Percentiles rank a stretch among this genome's conserved stretches.
Conservation (phyloP, 2,797 vertebrate genomes). For the Oophaga sylvatica region DNA sequence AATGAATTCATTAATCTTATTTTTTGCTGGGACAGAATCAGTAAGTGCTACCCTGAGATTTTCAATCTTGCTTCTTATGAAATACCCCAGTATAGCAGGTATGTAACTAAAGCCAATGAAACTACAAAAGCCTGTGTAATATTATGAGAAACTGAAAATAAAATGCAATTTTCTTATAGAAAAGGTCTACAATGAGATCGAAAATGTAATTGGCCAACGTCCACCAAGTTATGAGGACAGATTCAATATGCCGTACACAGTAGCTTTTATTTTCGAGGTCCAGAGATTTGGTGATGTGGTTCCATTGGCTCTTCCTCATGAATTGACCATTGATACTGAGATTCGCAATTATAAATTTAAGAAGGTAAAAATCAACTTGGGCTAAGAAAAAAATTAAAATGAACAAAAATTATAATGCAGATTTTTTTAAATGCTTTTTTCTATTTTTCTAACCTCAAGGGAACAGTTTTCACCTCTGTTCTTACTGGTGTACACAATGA, state of each 20-base stretch:
- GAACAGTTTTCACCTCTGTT: not conserved
- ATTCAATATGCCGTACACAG: slow-evolving; percentile 29
- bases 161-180: not conserved
- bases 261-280: not conserved
- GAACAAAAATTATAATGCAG: not conserved
- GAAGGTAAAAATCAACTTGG: not conserved
- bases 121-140: no score
- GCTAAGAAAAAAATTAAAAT: no score
- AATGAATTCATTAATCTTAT: slow-evolving; percentile 39
- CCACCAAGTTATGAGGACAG: not conserved
- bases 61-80: slow-evolving; percentile 50
- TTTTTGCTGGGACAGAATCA: slow-evolving; percentile 61
- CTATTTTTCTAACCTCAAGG: not conserved
- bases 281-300: slow-evolving; percentile 1
- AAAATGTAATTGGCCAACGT: slow-evolving; percentile 11
- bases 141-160: not conserved
- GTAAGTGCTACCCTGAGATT: slow-evolving; percentile 55
- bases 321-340: not conserved
- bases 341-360: not conserved
- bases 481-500: not conserved
- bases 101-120: no score
- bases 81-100: slow-evolving; percentile 20
- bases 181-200: slow-evolving; percentile 25
- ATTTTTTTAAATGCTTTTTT: not conserved
- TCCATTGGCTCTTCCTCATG: not conserved